These are phyloP conservation scores for Cheilosia soror DNA, from an alignment of 2,888 invertebrate species.

Conservation along the genomic window DNA sequence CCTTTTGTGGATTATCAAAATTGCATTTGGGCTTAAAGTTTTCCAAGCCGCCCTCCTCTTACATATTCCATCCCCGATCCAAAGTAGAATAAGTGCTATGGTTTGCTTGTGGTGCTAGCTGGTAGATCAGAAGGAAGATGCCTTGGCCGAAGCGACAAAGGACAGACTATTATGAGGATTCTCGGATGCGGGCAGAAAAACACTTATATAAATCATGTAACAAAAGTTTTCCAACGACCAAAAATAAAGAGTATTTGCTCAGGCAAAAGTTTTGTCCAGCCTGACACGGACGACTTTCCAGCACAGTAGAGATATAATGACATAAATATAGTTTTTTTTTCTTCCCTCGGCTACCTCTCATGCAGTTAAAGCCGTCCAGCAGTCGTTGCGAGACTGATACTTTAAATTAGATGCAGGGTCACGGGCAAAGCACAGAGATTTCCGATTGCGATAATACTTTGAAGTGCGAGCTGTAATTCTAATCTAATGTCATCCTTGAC, in stretches of 20 bases:
- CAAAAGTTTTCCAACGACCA: constrained; percentile 43
- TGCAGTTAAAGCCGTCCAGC: constrained; percentile 10
- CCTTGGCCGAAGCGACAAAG: constrained; percentile 27
- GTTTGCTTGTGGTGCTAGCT: constrained; percentile 6
- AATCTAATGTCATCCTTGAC: not conserved
- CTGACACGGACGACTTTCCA: constrained; percentile 13
- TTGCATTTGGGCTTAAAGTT: constrained; percentile 57
- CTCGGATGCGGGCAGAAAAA: constrained; percentile 46
- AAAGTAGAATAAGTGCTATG: constrained; percentile 1
- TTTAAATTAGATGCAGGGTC: not conserved
- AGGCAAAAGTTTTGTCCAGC: constrained; percentile 28
- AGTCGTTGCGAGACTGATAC: not conserved
- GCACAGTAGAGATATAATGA: constrained; percentile 20
- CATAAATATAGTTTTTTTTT: constrained; percentile 16
- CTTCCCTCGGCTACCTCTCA: constrained; percentile 2
- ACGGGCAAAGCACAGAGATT: not conserved
- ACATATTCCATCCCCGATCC: not conserved
- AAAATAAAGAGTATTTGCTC: constrained; percentile 41
- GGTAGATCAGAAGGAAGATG: constrained; percentile 3
- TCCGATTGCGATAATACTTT: not conserved
- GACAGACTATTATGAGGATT: constrained; percentile 48
- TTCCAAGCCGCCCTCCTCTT: not conserved
- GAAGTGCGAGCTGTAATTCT: not conserved
- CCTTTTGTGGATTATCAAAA: constrained; percentile 59
- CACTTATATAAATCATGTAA: constrained; percentile 58